Evolutionary conservation across 1,140 invertebrate genomes (phyloP).

Genomic region (Hycleus phaleratus): DNA sequence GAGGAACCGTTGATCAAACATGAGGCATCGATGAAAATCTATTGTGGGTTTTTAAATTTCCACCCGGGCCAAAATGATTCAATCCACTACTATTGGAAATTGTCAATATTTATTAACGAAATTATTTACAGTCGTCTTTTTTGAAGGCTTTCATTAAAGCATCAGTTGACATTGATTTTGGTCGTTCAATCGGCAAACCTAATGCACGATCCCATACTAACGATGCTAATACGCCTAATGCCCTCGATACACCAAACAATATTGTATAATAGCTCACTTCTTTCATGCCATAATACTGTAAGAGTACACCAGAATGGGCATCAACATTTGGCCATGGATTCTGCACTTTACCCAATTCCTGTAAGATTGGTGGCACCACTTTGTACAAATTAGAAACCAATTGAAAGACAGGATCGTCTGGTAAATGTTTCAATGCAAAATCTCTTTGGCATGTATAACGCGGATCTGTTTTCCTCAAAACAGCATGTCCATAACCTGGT

Average conservation of each 20-base stretch:
- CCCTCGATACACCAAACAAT: constrained; percentile 83
- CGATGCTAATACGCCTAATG: constrained; percentile 75
- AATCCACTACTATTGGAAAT: no score
- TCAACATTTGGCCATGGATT: constrained; percentile 96
- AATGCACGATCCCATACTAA: constrained; percentile 85
- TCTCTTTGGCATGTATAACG: constrained; percentile 82
- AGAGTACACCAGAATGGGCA: constrained; percentile 79
- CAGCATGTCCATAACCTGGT: constrained; percentile 89
- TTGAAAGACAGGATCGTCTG: constrained; percentile 61
- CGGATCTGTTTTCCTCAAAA: constrained; percentile 84
- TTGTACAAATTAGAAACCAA: constrained; percentile 78
- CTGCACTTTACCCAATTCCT: constrained; percentile 83
- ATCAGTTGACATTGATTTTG: constrained; percentile 85
- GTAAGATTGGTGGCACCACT: constrained; percentile 76
- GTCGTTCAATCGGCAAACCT: constrained; percentile 82
- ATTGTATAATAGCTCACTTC: constrained; percentile 96
- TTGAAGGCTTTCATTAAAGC: constrained; percentile 57
- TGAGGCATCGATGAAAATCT: no score
- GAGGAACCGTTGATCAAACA: no score
- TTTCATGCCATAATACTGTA: constrained; percentile 79
- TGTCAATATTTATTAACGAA: no score
- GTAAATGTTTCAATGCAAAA: constrained; percentile 81
- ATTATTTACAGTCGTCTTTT: not conserved
- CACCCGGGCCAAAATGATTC: no score
- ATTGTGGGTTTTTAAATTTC: no score